A percentile compares a stretch with the other conserved stretches of the same genome.
These are phyloP conservation scores for Alfaro cultratus DNA, from an alignment of 2,797 vertebrate species.

Conservation along the genomic window DNA sequence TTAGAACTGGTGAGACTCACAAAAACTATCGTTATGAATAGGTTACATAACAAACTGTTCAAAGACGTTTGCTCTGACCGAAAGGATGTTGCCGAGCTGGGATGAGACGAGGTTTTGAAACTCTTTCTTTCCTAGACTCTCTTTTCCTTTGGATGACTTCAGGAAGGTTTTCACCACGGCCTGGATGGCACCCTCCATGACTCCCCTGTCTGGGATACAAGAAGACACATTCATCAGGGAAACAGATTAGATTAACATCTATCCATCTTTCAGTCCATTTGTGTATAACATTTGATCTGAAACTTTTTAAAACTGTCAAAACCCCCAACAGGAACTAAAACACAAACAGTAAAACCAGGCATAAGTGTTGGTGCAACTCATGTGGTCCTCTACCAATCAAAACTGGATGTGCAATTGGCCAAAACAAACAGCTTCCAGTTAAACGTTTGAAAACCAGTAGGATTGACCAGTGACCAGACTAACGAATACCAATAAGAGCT, in stretches of 20 bases:
- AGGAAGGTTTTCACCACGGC: conserved; percentile 79
- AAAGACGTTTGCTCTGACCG: conserved; percentile 69
- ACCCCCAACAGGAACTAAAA: not conserved
- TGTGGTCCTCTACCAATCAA: not conserved
- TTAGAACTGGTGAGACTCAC: not conserved
- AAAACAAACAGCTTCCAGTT: not conserved
- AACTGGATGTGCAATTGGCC: not conserved
- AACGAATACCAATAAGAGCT: not conserved
- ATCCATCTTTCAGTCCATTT: not conserved
- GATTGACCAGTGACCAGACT: not conserved
- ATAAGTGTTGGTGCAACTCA: not conserved
- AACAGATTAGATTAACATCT: conserved; percentile 2
- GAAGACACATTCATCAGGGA: conserved; percentile 13
- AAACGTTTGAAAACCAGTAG: not conserved
- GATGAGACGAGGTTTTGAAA: conserved; percentile 80
- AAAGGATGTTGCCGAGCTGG: conserved; percentile 80
- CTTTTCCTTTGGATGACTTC: conserved; percentile 80
- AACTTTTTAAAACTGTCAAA: not conserved
- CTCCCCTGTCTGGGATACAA: conserved; percentile 57
- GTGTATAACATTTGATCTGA: not conserved
- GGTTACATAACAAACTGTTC: not conserved
- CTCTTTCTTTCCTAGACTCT: conserved; percentile 74
- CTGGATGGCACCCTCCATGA: conserved; percentile 82
- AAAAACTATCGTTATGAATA: not conserved
- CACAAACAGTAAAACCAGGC: not conserved